Conservation (phyloP, 2,888 invertebrate species). For the Syrista parreyssii region DNA sequence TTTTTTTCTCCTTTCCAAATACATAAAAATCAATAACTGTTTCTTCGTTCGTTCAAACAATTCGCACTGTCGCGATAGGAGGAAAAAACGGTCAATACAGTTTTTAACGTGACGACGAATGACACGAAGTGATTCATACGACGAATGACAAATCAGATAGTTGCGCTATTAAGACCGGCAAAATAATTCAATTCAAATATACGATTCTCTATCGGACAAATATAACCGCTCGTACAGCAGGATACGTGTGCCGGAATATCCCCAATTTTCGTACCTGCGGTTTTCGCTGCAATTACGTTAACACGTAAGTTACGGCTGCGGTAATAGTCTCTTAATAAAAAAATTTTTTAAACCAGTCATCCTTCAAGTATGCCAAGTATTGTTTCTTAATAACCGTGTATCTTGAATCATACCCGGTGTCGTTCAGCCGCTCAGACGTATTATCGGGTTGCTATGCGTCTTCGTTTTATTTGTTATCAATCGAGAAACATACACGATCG, state of each 20-base stretch:
- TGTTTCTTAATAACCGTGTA: constrained; percentile 38
- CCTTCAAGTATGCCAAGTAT: constrained; percentile 41
- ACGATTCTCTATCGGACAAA: neutral
- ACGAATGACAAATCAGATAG: neutral
- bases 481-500: neutral
- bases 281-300: constrained; percentile 19
- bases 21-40: neutral
- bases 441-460: neutral
- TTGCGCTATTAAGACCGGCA: neutral
- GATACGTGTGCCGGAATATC: constrained; percentile 24
- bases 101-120: neutral
- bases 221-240: neutral
- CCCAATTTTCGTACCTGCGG: constrained; percentile 28
- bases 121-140: neutral
- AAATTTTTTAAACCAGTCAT: constrained; percentile 47
- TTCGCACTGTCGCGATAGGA: too few relatives aligned
- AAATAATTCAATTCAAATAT: neutral
- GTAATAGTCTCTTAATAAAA: constrained; percentile 24
- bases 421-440: neutral
- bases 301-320: constrained; percentile 22
- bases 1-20: neutral
- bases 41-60: neutral
- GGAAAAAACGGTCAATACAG: neutral
- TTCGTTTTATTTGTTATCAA: neutral
- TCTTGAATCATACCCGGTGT: constrained; percentile 31